Evolutionary conservation across 1,140 invertebrate genomes (phyloP).

Genomic region (Drosophila erecta): DNA sequence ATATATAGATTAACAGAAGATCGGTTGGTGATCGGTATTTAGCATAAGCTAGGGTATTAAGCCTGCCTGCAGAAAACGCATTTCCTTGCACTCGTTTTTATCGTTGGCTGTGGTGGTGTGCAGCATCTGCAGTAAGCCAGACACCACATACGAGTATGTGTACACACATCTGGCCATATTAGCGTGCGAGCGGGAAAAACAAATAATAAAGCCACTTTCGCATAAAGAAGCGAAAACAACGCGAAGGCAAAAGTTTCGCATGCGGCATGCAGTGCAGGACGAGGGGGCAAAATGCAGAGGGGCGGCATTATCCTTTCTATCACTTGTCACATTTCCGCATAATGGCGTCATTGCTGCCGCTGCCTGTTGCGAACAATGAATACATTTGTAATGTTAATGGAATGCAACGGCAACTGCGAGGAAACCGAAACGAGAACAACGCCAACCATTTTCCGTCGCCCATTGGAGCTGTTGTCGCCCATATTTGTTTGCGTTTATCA

Average conservation of each 20-base stretch:
- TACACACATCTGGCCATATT: conserved; percentile 42
- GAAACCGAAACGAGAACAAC: conserved; percentile 43
- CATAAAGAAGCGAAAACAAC: conserved; percentile 46
- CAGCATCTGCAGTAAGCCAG: conserved; percentile 34
- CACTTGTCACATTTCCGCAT: conserved; percentile 78
- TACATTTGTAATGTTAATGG: conserved; percentile 82
- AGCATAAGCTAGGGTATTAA: not conserved
- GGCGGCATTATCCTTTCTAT: conserved; percentile 74
- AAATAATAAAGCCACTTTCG: conserved; percentile 78
- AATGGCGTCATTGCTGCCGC: conserved; percentile 56
- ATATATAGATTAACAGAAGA: no score
- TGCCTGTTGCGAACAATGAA: conserved; percentile 70
- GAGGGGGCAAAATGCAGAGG: conserved; percentile 6
- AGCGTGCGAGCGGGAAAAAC: conserved; percentile 63
- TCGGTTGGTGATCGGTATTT: no score
- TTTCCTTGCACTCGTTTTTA: conserved; percentile 3
- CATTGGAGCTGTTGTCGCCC: conserved; percentile 46
- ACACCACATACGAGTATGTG: conserved; percentile 1
- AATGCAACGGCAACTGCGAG: conserved; percentile 60
- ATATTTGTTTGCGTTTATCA: conserved; percentile 59
- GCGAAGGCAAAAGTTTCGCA: conserved; percentile 49
- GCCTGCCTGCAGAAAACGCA: not conserved
- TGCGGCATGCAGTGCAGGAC: not conserved
- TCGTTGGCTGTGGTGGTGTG: conserved; percentile 2
- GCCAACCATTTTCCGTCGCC: conserved; percentile 56